Percentiles rank a stretch among this genome's conserved stretches.
Conservation (phyloP, 64 coral and sea anemone genomes). For the Trachythela sp. region DNA sequence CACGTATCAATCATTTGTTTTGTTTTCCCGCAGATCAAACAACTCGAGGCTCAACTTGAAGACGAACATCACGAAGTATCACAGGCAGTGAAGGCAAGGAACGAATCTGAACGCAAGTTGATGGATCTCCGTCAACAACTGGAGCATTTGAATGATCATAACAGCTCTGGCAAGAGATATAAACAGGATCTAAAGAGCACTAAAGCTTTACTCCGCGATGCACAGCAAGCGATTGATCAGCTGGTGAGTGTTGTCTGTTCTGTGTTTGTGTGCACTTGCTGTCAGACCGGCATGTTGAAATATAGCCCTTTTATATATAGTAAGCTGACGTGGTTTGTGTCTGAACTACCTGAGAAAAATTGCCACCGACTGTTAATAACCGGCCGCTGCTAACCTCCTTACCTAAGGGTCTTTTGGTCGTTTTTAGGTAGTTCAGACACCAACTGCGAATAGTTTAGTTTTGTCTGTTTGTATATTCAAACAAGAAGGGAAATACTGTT, state of each 20-base stretch:
- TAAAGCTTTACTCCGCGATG: constrained; percentile 90
- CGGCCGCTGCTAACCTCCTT: no score
- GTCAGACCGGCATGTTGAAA: no score
- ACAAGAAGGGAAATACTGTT: no score
- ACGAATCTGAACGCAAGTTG: constrained; percentile 53
- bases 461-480: no score
- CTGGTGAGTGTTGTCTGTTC: constrained; percentile 32
- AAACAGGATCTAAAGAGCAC: constrained; percentile 87
- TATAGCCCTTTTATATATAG: neutral
- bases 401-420: no score
- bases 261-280: neutral
- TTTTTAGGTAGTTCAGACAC: no score
- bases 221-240: constrained; percentile 76
- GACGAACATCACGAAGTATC: constrained; percentile 90
- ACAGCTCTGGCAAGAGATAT: constrained; percentile 49
- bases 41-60: constrained; percentile 82
- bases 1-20: neutral
- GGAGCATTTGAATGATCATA: constrained; percentile 69
- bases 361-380: no score
- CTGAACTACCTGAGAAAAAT: no score
- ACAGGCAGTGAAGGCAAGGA: constrained; percentile 67
- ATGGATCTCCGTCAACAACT: constrained; percentile 72
- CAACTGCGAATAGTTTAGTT: no score
- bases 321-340: neutral
- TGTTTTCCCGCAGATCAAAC: constrained; percentile 62